phyloP scores from a whole-genome alignment of 2,797 vertebrate genomes.

The Oreonectes daqikongensis region DNA sequence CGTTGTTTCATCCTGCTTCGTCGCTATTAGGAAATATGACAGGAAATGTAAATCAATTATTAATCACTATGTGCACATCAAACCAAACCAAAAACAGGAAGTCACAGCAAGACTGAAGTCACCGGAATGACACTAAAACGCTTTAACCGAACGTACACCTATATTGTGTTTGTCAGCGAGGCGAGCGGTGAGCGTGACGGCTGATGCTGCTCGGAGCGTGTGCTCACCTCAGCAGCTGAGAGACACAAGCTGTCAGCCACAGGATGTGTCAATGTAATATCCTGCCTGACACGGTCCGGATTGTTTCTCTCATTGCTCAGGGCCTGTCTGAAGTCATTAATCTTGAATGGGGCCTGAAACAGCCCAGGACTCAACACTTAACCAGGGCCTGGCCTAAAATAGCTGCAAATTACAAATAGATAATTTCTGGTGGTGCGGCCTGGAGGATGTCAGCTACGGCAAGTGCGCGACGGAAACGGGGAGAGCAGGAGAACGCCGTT shows the following conservation, averaged over 20 bases:
- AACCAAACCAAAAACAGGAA: background rate
- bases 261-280: conserved; percentile 79
- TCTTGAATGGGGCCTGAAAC: conserved; percentile 69
- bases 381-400: conserved; percentile 58
- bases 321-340: conserved; percentile 81
- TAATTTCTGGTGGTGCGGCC: conserved; percentile 69
- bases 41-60: background rate
- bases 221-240: conserved; percentile 70
- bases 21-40: too few species aligned
- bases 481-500: conserved; percentile 3
- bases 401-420: conserved; percentile 71
- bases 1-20: too few species aligned
- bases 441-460: conserved; percentile 55
- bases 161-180: conserved; percentile 49
- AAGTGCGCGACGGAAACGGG: conserved; percentile 4
- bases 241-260: conserved; percentile 75
- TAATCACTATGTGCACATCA: background rate
- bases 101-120: background rate
- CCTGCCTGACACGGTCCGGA: conserved; percentile 77
- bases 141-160: conserved; percentile 1
- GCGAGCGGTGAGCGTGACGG: conserved; percentile 60
- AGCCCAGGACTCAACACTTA: conserved; percentile 68
- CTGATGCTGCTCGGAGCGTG: conserved; percentile 48
- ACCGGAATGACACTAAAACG: background rate
- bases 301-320: conserved; percentile 77